These are phyloP conservation scores for Mungos mungo DNA, from an alignment of 2,113 vertebrate genomes.

Conservation along the genomic window DNA sequence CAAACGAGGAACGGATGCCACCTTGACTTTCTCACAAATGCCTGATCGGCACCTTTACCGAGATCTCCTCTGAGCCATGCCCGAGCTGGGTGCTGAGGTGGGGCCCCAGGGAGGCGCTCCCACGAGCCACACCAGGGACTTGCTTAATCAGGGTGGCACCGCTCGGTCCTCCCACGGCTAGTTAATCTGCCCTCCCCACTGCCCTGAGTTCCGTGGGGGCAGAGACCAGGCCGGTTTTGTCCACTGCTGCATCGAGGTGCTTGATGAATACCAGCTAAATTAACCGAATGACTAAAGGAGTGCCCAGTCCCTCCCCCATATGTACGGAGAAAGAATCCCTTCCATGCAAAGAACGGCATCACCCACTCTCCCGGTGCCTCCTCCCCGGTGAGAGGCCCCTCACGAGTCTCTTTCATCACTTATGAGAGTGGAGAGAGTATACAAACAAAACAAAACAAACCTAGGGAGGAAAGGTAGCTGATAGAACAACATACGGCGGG, in stretches of 20 bases:
- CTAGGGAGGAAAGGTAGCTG: background rate
- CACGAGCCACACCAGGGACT: background rate
- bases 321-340: background rate
- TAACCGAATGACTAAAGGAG: background rate
- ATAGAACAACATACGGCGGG: background rate
- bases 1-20: too few relatives aligned
- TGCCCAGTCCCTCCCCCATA: too few relatives aligned
- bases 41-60: background rate
- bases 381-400: fast-evolving
- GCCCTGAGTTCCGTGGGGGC: background rate
- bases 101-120: background rate
- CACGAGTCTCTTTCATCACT: background rate
- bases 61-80: background rate
- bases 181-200: background rate
- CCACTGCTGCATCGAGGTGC: fast-evolving
- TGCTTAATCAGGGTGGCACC: fast-evolving
- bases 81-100: background rate
- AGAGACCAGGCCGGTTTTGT: background rate
- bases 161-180: background rate
- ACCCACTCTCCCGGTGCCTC: background rate
- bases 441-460: conserved; percentile 8
- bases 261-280: background rate
- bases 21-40: background rate
- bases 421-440: background rate
- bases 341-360: background rate